Base-by-base conservation (phyloP, 2,113 vertebrate genomes). In the Terrapene triunguis region DNA sequence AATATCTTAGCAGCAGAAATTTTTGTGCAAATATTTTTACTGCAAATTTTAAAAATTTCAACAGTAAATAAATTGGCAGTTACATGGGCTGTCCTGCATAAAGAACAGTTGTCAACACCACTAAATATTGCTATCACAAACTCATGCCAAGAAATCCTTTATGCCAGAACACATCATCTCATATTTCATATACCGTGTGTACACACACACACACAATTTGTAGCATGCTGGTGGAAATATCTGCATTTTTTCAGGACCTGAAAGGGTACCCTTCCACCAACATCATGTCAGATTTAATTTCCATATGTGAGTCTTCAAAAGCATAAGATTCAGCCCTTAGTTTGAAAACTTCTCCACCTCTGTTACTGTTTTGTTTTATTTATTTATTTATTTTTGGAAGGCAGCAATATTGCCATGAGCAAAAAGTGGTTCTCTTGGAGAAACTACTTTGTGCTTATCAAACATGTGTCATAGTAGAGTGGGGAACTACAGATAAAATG, bases 191-290 rank as follows among this genome's bases (percentile, higher is more conserved):
- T 92, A 82, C 72, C 48, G 25, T 22, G 8, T 10, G 2, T 1
- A 4, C 0, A 11, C 4, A 44, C 53, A 10, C 9, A 3, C 48
- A 11, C 4, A 44, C 53, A 90, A 69, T 12, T 6, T 44, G 13
- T 54, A 89, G 32, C 10, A 1, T 3, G 2, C 32, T 81, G 1
- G 6, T 42, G 69, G 25, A 74, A 12, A 53, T 65, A 44, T 2
- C 0, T 50, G 8, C n/a, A 72, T 6, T 82, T 80, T 87, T 17
- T n/a, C 53, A 22, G 53, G 8, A 85, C 2, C 1, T 50, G 53
- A 7, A 35, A 17, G 2, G 22, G 2, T 5, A 17, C 3, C 19
- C 4, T 3, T 35, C 55, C 3, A 0, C 0, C 0, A 35, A 8
- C 1, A 25, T 29, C 1, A 0, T 27, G 1, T 24, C 2, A 0